Conservation (phyloP, 64 coral and sea anemone species). For the Montipora capricornis region DNA sequence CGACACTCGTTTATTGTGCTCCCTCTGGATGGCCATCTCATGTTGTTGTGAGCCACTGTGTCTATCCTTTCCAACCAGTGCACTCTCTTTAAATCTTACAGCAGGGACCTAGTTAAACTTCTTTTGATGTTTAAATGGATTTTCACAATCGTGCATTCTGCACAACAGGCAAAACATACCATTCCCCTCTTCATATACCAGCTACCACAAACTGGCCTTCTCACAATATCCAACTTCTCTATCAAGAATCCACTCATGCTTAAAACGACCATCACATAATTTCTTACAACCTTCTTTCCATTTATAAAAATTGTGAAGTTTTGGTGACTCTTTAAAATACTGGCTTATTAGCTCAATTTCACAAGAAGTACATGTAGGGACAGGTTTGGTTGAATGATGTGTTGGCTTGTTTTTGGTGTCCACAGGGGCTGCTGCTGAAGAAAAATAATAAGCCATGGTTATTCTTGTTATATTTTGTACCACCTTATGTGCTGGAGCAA, state of each 20-base stretch:
- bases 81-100: conserved; percentile 55
- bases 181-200: conserved; percentile 59
- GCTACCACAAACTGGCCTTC: conserved; percentile 59
- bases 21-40: conserved; percentile 59
- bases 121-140: conserved; percentile 63
- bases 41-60: conserved; percentile 56
- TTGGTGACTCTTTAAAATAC: conserved; percentile 65
- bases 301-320: conserved; percentile 69
- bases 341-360: conserved; percentile 68
- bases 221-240: conserved; percentile 64
- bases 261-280: conserved; percentile 65
- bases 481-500: conserved; percentile 61
- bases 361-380: conserved; percentile 54
- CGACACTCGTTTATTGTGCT: conserved; percentile 66
- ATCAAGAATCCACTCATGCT: conserved; percentile 66
- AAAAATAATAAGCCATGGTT: conserved; percentile 45
- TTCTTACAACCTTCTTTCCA: conserved; percentile 62
- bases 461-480: conserved; percentile 69
- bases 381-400: conserved; percentile 60
- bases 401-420: conserved; percentile 66
- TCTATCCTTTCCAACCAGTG: conserved; percentile 50
- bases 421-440: conserved; percentile 63
- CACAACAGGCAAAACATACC: conserved; percentile 58
- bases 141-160: conserved; percentile 67
- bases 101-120: conserved; percentile 68